Percentiles rank a stretch among this genome's conserved stretches.
Evolutionary conservation across 2,888 invertebrate species (phyloP).

Genomic region (Galerucella calmariensis): DNA sequence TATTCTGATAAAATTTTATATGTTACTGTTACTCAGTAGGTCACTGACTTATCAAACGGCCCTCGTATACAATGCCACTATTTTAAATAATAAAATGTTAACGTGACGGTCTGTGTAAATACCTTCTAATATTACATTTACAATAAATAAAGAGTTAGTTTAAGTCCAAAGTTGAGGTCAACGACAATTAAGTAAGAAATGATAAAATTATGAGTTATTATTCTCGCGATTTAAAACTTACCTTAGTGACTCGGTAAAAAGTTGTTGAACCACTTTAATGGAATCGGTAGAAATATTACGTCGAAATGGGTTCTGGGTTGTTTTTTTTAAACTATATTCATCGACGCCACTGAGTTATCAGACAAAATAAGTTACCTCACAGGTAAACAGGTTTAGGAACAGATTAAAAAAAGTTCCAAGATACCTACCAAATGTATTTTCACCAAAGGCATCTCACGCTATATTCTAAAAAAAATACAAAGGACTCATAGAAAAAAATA

Average conservation of each 20-base stretch:
- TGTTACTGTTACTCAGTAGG: too few species aligned
- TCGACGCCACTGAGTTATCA: background rate
- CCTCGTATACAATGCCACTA: too few species aligned
- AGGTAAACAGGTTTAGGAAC: constrained; percentile 8
- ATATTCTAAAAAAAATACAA: background rate
- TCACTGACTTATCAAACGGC: too few species aligned
- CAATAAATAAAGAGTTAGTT: constrained; percentile 9
- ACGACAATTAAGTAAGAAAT: constrained; percentile 18
- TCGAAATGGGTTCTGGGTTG: too few species aligned
- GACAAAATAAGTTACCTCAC: constrained; percentile 10
- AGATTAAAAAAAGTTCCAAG: background rate
- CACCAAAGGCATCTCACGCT: background rate
- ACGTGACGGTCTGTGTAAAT: background rate
- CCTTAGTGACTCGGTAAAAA: background rate
- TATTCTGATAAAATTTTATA: too few species aligned
- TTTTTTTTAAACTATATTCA: background rate
- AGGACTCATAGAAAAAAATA: background rate
- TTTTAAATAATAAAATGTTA: background rate
- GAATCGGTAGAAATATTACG: background rate
- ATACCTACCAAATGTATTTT: too few species aligned
- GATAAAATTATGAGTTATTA: constrained; percentile 10
- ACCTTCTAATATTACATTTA: background rate
- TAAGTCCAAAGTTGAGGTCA: constrained; percentile 24
- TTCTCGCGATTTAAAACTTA: background rate
- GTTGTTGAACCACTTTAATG: background rate